Evolutionary conservation across 2,113 vertebrate species (phyloP), one percentile per base, ranked within the genome.

Genomic region (Scortum barcoo): DNA sequence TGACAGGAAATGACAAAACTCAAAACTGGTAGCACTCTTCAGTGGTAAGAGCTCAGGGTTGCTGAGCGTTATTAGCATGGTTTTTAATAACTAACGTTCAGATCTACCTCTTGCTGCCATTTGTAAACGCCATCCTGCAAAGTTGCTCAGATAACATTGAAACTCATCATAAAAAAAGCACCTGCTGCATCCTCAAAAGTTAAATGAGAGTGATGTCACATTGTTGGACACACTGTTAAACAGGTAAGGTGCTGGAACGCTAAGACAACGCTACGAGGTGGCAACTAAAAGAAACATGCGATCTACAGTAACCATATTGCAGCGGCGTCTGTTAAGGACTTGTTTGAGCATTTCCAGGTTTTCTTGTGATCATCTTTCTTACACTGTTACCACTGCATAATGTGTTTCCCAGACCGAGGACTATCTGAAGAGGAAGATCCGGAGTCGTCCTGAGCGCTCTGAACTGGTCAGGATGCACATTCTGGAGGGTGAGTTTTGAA

Each of bases 391-490:
- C 30, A 24, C 13, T 51, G 38, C 22, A 2, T 46, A 1, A 16
- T 51, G 19, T 72, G 63, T 58, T 22, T n/a, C 1, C 1, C 90
- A 99, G 98, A 99, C 98, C 40, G 98, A 99, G 87, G 97, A 99
- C 93, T 99, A 99, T 86, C 93, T 99, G 89, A 99, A 99, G 93
- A 96, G 97, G 93, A 99, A 99, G 94, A 99, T 99, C 87, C 95
- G 97, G 26, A 96, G 96, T 90, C 96, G 98, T 54, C 98, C 98
- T 0, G 97, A 98, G 93, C 97, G 98, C 90, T 97, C 98, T 0
- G 98, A 99, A 92, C 93, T 99, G 78, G 97, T 99, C 91, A 98
- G 98, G 91, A 99, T 99, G 98, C 98, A 99, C 94, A 99, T 99
- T 93, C 94, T 99, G 78, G 98, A 99, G 96, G 98, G 98, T 99